Conservation (phyloP, 2,797 vertebrate genomes). For the Harpagifer antarcticus region DNA sequence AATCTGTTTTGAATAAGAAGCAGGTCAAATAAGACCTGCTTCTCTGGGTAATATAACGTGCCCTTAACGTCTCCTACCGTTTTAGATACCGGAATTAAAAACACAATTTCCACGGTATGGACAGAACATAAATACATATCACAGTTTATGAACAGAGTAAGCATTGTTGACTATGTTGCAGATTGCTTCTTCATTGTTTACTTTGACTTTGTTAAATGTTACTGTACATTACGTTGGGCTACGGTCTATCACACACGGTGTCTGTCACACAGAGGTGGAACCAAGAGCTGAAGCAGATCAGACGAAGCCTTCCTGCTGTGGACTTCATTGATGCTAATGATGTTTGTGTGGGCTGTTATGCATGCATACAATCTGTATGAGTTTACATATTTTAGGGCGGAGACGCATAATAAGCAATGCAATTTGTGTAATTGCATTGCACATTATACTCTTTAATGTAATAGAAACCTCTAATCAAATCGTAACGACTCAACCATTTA, state of each 20-base stretch:
- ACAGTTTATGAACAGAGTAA: no score
- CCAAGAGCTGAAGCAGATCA: not conserved
- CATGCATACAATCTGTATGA: not conserved
- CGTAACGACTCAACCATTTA: conserved; percentile 26
- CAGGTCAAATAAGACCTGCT: no score
- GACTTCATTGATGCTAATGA: not conserved
- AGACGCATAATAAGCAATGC: not conserved
- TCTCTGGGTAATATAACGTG: no score
- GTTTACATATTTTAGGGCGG: conserved; percentile 34
- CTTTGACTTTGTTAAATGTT: not conserved
- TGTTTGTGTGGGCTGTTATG: not conserved
- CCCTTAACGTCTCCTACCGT: no score
- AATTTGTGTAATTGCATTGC: conserved; percentile 28
- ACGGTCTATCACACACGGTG: not conserved
- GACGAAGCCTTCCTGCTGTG: not conserved
- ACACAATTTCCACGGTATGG: no score
- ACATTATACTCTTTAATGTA: conserved; percentile 16
- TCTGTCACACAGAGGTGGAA: not conserved
- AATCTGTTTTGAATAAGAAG: no score
- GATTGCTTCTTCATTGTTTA: no score
- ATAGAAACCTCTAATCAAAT: conserved; percentile 16
- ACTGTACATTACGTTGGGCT: not conserved
- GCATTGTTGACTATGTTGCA: no score
- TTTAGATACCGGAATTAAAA: no score
- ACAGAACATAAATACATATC: no score